Conservation (phyloP, 2,113 vertebrate species). For the Podocnemis expansa region DNA sequence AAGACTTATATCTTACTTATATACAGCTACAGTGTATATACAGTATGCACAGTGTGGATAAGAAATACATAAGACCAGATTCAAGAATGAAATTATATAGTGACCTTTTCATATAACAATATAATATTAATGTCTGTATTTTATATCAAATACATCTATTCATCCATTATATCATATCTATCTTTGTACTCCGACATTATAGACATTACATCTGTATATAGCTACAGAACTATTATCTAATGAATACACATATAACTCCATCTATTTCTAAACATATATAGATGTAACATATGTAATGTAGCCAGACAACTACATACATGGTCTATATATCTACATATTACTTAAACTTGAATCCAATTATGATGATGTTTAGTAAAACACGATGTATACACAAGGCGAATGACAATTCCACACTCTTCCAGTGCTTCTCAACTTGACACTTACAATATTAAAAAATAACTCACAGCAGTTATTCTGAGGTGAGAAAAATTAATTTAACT, state of each 20-base stretch:
- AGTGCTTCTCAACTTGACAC: accelerated
- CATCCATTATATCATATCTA: accelerated
- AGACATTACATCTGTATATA: accelerated
- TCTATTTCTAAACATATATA: not conserved
- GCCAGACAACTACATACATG: accelerated
- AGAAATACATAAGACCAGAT: not conserved
- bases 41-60: accelerated
- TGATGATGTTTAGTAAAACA: accelerated
- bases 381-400: accelerated
- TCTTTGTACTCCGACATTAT: accelerated
- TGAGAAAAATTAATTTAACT: not conserved
- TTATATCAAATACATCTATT: not conserved
- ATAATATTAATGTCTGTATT: not conserved
- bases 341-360: not conserved
- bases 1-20: not conserved
- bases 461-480: accelerated
- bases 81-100: accelerated
- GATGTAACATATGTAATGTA: accelerated
- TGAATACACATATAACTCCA: accelerated
- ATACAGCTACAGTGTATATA: not conserved
- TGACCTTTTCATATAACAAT: accelerated
- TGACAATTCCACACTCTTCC: not conserved
- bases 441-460: not conserved
- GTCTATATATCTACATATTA: not conserved
- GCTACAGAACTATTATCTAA: not conserved